phyloP scores from a whole-genome alignment of 2,888 invertebrate species.

The Troglohyphantes excavatus region DNA sequence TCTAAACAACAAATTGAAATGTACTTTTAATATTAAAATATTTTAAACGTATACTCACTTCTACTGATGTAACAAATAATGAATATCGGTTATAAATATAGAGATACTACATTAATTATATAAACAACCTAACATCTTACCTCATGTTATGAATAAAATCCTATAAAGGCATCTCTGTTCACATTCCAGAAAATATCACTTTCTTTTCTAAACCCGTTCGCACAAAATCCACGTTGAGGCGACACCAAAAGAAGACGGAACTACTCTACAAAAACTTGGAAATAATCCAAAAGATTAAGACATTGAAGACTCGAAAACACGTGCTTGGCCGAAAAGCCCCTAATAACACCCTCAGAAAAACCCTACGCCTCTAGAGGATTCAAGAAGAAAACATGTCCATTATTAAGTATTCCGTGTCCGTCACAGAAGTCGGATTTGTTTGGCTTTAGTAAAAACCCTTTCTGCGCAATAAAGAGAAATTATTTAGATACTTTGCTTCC shows the following conservation, averaged over 20 bases:
- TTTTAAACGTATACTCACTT: too few species aligned
- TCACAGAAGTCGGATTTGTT: background rate
- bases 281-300: slow-evolving; percentile 10
- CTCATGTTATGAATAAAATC: too few species aligned
- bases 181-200: background rate
- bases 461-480: background rate
- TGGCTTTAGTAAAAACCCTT: background rate
- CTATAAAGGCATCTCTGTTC: too few species aligned
- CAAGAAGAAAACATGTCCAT: background rate
- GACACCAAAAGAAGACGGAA: background rate
- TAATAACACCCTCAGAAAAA: background rate
- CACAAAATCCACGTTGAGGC: background rate
- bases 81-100: too few species aligned
- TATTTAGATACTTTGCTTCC: slow-evolving; percentile 23
- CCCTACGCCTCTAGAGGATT: background rate
- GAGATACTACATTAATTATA: too few species aligned
- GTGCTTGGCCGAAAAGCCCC: background rate
- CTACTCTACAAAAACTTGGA: background rate
- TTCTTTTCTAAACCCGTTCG: background rate
- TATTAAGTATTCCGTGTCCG: slow-evolving; percentile 5
- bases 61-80: too few species aligned
- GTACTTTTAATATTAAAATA: too few species aligned
- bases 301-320: background rate
- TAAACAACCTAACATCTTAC: too few species aligned
- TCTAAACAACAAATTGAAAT: too few species aligned